phyloP scores from a whole-genome alignment of 2,113 vertebrate genomes.

The Caranx melampygus region DNA sequence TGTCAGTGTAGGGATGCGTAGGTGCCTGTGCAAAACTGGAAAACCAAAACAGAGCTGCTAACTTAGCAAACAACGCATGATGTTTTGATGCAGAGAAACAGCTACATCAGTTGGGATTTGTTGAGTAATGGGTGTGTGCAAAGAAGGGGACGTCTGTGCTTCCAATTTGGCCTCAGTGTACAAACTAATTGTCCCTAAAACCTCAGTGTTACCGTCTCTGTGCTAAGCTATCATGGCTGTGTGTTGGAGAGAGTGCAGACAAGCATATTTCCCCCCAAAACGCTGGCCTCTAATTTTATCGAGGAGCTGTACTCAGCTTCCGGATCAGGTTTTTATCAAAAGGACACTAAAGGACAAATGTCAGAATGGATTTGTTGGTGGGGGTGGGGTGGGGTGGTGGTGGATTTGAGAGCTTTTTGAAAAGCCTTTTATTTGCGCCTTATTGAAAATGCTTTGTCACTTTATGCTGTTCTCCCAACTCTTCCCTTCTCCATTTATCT shows the following conservation, averaged over 20 bases:
- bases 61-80: neutral
- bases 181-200: constrained; percentile 9
- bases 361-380: constrained; percentile 26
- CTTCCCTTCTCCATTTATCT: constrained; percentile 2
- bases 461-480: constrained; percentile 3
- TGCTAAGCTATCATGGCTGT: neutral
- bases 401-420: constrained; percentile 40
- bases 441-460: constrained; percentile 21
- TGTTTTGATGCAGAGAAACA: neutral
- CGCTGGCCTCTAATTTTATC: neutral
- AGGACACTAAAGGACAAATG: constrained; percentile 44
- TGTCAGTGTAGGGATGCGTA: neutral
- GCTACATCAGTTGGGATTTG: neutral
- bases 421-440: constrained; percentile 36
- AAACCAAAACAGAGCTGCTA: too few relatives aligned
- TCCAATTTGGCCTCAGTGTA: neutral
- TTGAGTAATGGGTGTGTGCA: neutral
- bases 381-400: too few relatives aligned
- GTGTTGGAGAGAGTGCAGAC: neutral
- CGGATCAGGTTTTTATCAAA: constrained; percentile 18
- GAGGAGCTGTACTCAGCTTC: neutral
- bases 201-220: neutral
- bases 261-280: neutral
- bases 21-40: neutral
- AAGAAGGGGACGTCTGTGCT: neutral